Conservation (phyloP, 1,140 invertebrate species). For the Pseudomyrmex sp. region DNA sequence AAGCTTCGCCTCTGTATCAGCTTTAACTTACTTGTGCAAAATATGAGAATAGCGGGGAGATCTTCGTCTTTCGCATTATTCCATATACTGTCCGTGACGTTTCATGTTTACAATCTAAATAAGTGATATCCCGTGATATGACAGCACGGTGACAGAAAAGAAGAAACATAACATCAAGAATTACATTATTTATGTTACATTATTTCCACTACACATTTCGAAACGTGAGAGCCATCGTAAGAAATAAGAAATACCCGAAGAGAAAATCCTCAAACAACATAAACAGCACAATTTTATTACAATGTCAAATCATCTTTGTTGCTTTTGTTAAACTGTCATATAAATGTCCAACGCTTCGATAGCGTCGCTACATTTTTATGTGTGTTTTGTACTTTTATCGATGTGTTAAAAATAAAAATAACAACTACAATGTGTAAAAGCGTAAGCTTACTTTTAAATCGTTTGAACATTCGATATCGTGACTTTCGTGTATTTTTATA, state of each 20-base stretch:
- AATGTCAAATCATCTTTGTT: background rate
- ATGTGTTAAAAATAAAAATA: conserved; percentile 9
- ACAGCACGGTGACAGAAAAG: conserved; percentile 24
- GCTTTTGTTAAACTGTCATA: background rate
- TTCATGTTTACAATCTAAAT: conserved; percentile 47
- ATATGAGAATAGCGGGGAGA: background rate
- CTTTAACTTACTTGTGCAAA: background rate
- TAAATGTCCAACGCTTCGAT: background rate
- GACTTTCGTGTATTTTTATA: background rate
- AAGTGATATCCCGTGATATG: conserved; percentile 10
- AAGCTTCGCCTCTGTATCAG: background rate
- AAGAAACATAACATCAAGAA: conserved; percentile 27
- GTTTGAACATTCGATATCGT: background rate
- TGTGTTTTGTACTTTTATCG: background rate
- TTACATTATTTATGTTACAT: conserved; percentile 14
- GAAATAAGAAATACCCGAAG: background rate
- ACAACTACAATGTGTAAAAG: background rate
- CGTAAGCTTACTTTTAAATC: conserved; percentile 28
- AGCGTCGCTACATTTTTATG: background rate
- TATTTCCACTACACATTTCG: conserved; percentile 24
- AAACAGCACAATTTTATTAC: conserved; percentile 35
- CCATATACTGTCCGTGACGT: conserved; percentile 1
- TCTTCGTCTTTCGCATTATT: conserved; percentile 10
- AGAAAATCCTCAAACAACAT: background rate
- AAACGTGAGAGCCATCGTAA: background rate